These are phyloP conservation scores for Drosophila nr. perissopoda DNA, from an alignment of 2,888 invertebrate species.

Conservation along the genomic window DNA sequence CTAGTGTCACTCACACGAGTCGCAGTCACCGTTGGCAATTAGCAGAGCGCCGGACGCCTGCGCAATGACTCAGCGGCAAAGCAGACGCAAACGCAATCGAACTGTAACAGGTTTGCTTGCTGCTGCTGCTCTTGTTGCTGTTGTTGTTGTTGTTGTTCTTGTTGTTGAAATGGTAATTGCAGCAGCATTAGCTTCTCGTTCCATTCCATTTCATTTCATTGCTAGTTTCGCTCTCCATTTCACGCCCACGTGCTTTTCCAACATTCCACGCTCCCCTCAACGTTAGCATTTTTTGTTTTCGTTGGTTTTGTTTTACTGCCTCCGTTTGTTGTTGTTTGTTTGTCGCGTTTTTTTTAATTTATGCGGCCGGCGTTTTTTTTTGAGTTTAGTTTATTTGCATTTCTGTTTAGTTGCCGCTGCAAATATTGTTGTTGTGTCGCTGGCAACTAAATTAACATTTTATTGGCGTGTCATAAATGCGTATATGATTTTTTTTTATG, in stretches of 20 bases:
- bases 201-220: slow-evolving; percentile 66
- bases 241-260: slow-evolving; percentile 63
- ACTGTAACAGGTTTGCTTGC: slow-evolving; percentile 68
- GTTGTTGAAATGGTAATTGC: slow-evolving; percentile 47
- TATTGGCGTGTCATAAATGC: slow-evolving; percentile 68
- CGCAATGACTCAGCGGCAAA: slow-evolving; percentile 60
- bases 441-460: slow-evolving; percentile 70
- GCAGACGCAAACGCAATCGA: slow-evolving; percentile 41
- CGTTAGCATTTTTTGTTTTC: slow-evolving; percentile 32
- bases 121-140: slow-evolving; percentile 18
- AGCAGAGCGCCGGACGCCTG: slow-evolving; percentile 73
- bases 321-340: slow-evolving; percentile 52
- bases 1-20: slow-evolving; percentile 76
- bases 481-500: slow-evolving; percentile 8
- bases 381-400: slow-evolving; percentile 50
- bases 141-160: slow-evolving; percentile 3
- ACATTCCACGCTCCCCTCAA: slow-evolving; percentile 9
- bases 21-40: slow-evolving; percentile 49
- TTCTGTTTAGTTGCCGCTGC: slow-evolving; percentile 48
- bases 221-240: slow-evolving; percentile 57
- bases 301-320: slow-evolving; percentile 54
- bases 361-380: slow-evolving; percentile 63
- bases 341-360: slow-evolving; percentile 48
- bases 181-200: slow-evolving; percentile 53
- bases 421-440: slow-evolving; percentile 36